Conservation (phyloP, 2,888 invertebrate species). For the Buathra laborator region DNA sequence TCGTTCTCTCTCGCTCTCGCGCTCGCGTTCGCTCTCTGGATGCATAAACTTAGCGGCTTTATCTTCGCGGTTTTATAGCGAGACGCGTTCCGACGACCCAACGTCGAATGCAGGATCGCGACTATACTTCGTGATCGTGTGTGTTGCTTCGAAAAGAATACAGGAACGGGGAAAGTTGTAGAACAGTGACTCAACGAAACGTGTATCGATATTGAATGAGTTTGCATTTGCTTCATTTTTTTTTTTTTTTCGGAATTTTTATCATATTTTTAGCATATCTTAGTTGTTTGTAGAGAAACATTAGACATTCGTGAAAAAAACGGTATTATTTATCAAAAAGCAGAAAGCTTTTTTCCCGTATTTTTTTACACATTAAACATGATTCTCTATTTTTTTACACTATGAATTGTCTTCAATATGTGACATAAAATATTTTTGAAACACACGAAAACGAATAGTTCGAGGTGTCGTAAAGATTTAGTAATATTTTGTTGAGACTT, state of each 20-base stretch:
- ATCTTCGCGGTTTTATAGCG: conserved; percentile 81
- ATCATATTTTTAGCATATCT: not conserved
- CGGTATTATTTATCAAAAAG: too few relatives aligned
- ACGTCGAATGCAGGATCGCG: conserved; percentile 56
- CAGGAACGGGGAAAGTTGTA: not conserved
- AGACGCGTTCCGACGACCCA: conserved; percentile 59
- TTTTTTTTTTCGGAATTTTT: not conserved
- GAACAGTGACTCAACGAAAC: conserved; percentile 16
- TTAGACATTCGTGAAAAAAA: not conserved
- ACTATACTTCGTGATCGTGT: conserved; percentile 36
- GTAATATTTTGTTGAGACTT: too few relatives aligned
- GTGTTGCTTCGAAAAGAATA: not conserved
- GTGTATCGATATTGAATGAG: not conserved
- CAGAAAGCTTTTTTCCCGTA: too few relatives aligned
- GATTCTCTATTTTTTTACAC: too few relatives aligned
- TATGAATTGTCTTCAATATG: too few relatives aligned
- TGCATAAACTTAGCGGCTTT: conserved; percentile 83
- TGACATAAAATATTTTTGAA: too few relatives aligned
- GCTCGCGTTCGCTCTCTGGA: conserved; percentile 51
- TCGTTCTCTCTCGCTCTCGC: conserved; percentile 70
- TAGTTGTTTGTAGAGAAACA: not conserved
- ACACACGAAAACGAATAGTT: too few relatives aligned
- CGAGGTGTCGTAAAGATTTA: too few relatives aligned
- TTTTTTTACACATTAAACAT: too few relatives aligned
- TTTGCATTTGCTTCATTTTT: not conserved